These are phyloP conservation scores for Temnopleurus reevesii DNA, from an alignment of 53 echinoderm and acorn worm genomes.

Conservation along the genomic window DNA sequence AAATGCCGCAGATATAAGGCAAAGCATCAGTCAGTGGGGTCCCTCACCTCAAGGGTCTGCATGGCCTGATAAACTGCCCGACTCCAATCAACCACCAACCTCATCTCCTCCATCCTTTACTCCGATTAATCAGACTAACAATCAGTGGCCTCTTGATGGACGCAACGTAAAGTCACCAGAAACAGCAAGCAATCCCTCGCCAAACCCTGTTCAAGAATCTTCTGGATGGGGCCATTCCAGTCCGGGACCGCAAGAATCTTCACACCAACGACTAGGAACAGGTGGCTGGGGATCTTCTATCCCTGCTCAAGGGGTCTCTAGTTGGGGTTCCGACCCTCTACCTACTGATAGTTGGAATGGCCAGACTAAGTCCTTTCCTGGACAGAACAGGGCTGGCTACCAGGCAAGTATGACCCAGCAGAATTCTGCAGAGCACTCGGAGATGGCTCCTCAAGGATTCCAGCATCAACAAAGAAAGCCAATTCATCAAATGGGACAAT, in stretches of 20 bases:
- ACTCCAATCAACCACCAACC: background rate
- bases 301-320: background rate
- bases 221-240: conserved; percentile 27
- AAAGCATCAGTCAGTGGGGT: background rate
- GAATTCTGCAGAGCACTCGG: conserved; percentile 5
- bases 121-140: background rate
- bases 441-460: background rate
- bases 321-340: background rate
- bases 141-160: conserved; percentile 12
- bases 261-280: conserved; percentile 30
- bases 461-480: background rate
- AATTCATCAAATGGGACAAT: background rate
- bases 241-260: background rate
- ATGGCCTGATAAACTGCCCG: conserved; percentile 6
- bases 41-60: background rate
- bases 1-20: background rate
- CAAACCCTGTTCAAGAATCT: background rate
- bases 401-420: background rate
- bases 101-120: conserved; percentile 14
- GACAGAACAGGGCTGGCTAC: background rate
- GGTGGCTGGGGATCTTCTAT: conserved; percentile 18
- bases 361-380: background rate
- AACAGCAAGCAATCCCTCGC: background rate
- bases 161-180: background rate
- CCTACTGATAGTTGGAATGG: conserved; percentile 22